A percentile compares a stretch with the other conserved stretches of the same genome.
These are phyloP conservation scores for Toxotes chatareus DNA, from an alignment of 2,113 vertebrate species.

Conservation along the genomic window DNA sequence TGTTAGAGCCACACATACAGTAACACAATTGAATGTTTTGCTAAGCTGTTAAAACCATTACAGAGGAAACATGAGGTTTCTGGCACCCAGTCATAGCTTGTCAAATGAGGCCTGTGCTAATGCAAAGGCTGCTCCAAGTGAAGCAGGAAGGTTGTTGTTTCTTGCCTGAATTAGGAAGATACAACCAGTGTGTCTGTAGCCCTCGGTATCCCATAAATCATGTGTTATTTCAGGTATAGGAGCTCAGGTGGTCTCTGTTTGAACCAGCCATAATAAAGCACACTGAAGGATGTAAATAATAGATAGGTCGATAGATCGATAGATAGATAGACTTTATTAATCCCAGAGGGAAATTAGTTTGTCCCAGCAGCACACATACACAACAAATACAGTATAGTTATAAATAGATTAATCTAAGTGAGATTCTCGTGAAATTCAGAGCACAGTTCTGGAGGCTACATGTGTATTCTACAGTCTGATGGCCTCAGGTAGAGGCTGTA, in stretches of 20 bases:
- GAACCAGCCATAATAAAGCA: not conserved
- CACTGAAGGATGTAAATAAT: not conserved
- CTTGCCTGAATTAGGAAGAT: not conserved
- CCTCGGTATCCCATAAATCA: constrained; percentile 19
- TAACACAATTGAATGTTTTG: constrained; percentile 41
- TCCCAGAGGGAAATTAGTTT: no score
- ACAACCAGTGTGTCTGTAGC: not conserved
- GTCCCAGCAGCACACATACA: no score
- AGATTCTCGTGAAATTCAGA: no score
- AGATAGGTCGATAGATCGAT: no score
- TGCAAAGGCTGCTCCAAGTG: not conserved
- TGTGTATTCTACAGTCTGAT: no score
- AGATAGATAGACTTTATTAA: no score
- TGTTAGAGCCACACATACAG: constrained; percentile 33
- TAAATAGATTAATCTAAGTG: no score
- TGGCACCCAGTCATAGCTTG: not conserved
- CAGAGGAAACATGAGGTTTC: constrained; percentile 29
- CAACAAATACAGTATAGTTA: no score
- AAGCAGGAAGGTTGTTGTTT: not conserved
- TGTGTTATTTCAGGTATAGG: not conserved
- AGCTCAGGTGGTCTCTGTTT: not conserved
- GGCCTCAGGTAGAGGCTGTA: no score
- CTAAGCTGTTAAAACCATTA: constrained; percentile 60
- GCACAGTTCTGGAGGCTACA: no score
- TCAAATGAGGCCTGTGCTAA: not conserved